Conservation (phyloP, 2,888 invertebrate species). For the Thysanoteuthis rhombus region DNA sequence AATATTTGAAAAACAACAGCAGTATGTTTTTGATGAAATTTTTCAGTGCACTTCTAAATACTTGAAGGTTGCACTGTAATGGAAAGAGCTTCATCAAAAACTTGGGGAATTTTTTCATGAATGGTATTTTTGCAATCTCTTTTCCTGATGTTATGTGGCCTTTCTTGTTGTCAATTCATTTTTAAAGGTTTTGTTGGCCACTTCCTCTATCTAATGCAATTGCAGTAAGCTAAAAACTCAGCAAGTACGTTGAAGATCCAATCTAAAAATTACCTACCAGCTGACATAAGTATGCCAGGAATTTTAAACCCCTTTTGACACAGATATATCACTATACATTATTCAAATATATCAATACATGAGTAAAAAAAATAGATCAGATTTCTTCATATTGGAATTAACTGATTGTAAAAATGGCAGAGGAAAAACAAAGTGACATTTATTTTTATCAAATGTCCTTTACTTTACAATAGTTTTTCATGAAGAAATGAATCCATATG, state of each 20-base stretch:
- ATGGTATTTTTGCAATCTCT: background rate
- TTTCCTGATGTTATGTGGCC: no score
- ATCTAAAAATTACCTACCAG: background rate
- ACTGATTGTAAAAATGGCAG: background rate
- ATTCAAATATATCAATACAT: background rate
- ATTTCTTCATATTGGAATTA: background rate
- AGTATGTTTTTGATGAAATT: background rate
- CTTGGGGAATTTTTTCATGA: background rate
- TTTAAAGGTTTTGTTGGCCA: background rate
- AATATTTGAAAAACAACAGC: background rate
- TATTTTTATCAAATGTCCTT: background rate
- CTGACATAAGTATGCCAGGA: constrained; percentile 12
- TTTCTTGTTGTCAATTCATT: background rate
- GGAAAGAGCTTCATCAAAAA: background rate
- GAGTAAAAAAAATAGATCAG: background rate
- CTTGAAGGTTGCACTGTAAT: background rate
- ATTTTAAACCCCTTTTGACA: constrained; percentile 12
- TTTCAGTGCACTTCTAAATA: background rate
- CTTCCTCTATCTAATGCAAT: background rate
- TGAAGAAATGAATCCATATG: background rate
- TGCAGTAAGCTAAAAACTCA: background rate
- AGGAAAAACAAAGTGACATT: background rate
- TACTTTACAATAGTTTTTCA: background rate
- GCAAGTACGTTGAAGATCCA: background rate
- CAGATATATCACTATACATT: background rate